These are phyloP conservation scores for Polymixis flavicincta DNA, from an alignment of 2,888 invertebrate genomes.

Conservation along the genomic window DNA sequence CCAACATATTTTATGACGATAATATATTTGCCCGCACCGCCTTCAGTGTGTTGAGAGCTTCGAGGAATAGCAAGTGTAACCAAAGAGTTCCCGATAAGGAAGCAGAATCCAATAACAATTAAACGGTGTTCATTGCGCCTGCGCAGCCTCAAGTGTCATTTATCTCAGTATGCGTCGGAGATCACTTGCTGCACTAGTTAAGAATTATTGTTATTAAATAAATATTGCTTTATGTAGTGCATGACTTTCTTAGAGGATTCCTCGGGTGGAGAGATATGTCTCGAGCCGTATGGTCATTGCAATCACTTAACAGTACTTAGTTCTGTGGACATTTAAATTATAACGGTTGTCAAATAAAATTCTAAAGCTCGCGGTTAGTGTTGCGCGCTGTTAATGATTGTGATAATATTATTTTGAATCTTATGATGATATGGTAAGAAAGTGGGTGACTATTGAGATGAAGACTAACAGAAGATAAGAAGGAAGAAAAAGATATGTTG, in stretches of 20 bases:
- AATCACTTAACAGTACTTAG: constrained; percentile 16
- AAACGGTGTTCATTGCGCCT: constrained; percentile 52
- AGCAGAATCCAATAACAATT: constrained; percentile 62
- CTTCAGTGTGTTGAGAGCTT: constrained; percentile 44
- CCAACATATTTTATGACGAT: constrained; percentile 44
- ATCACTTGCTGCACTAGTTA: constrained; percentile 39
- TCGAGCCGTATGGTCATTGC: not conserved
- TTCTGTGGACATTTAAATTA: not conserved
- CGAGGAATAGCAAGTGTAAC: constrained; percentile 50
- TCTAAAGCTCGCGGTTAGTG: not conserved
- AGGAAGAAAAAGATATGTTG: too few relatives aligned
- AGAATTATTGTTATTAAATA: constrained; percentile 49
- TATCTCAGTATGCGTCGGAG: constrained; percentile 39
- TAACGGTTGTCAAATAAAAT: not conserved
- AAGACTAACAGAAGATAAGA: too few relatives aligned
- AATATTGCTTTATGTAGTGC: constrained; percentile 46
- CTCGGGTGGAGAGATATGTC: constrained; percentile 19
- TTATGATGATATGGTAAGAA: not conserved
- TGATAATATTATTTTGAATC: not conserved
- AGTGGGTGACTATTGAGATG: too few relatives aligned
- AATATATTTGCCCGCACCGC: constrained; percentile 49
- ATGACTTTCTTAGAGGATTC: not conserved
- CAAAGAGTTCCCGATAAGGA: constrained; percentile 62
- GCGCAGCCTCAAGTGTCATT: constrained; percentile 43
- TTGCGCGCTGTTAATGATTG: not conserved